Conservation (phyloP, 2,888 invertebrate genomes). For the Drosophila mercatorum region DNA sequence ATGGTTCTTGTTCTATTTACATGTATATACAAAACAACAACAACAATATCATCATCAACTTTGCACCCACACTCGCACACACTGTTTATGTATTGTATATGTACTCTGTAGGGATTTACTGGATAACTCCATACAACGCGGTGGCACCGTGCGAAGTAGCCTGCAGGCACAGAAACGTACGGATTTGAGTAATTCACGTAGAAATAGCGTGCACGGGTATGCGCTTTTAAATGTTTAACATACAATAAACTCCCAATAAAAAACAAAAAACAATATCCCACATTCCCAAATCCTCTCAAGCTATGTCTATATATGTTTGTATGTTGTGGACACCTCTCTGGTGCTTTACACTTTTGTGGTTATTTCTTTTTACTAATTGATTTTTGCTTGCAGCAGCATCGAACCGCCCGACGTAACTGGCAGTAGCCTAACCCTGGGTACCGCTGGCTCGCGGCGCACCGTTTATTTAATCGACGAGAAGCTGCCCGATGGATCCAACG, state of each 20-base stretch:
- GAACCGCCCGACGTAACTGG: constrained; percentile 85
- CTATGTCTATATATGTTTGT: constrained; percentile 21
- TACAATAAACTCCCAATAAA: constrained; percentile 14
- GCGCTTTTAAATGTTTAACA: constrained; percentile 76
- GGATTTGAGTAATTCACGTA: constrained; percentile 85
- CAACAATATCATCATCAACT: constrained; percentile 12
- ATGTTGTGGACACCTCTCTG: constrained; percentile 5
- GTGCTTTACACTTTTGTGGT: not conserved
- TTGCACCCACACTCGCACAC: constrained; percentile 44
- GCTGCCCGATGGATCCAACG: constrained; percentile 82
- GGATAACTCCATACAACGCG: constrained; percentile 87
- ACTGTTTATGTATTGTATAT: constrained; percentile 29
- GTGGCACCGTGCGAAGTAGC: constrained; percentile 87
- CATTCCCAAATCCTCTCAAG: constrained; percentile 6
- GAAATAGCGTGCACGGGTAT: constrained; percentile 88
- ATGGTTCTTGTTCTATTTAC: constrained; percentile 66
- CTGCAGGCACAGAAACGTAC: constrained; percentile 85
- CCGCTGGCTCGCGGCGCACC: constrained; percentile 92
- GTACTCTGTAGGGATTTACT: constrained; percentile 85
- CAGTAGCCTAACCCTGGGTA: constrained; percentile 89
- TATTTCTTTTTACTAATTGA: constrained; percentile 10
- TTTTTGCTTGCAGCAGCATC: constrained; percentile 70
- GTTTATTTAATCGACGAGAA: constrained; percentile 91
- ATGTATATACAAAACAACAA: constrained; percentile 62
- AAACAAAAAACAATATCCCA: not conserved